Conservation (phyloP, 2,797 vertebrate species). For the Heterohyrax brucei region DNA sequence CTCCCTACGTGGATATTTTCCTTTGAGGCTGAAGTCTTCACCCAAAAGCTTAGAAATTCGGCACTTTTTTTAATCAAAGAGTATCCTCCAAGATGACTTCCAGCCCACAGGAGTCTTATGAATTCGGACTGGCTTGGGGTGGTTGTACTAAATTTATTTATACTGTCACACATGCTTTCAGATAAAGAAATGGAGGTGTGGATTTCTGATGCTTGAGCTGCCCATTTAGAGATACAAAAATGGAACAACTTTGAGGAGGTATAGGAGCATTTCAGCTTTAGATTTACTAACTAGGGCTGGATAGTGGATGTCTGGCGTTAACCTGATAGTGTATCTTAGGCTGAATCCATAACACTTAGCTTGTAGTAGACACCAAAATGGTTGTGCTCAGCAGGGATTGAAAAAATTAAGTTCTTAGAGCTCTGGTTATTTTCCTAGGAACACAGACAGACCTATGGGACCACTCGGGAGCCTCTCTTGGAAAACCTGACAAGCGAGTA, state of each 20-base stretch:
- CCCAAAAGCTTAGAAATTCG: not conserved
- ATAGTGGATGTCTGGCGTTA: not conserved
- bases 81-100: not conserved
- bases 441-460: slow-evolving; percentile 95
- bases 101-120: slow-evolving; percentile 13
- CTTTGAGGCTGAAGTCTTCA: slow-evolving; percentile 19
- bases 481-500: slow-evolving; percentile 99
- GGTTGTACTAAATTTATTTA: slow-evolving; percentile 39
- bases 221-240: slow-evolving; percentile 3
- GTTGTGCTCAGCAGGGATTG: not conserved
- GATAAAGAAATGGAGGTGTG: not conserved
- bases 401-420: slow-evolving; percentile 5
- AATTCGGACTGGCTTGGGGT: not conserved
- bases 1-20: not conserved
- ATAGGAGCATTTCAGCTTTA: not conserved
- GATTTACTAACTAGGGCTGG: not conserved
- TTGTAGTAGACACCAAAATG: not conserved
- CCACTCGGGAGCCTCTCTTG: slow-evolving; percentile 95
- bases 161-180: not conserved
- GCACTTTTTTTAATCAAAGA: not conserved
- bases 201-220: not conserved
- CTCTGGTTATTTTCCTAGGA: slow-evolving; percentile 90
- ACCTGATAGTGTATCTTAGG: not conserved
- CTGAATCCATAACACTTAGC: not conserved
- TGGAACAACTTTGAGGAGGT: not conserved